Evolutionary conservation across 2,888 invertebrate species (phyloP).

Genomic region (Drosophila pseudotalamancana): DNA sequence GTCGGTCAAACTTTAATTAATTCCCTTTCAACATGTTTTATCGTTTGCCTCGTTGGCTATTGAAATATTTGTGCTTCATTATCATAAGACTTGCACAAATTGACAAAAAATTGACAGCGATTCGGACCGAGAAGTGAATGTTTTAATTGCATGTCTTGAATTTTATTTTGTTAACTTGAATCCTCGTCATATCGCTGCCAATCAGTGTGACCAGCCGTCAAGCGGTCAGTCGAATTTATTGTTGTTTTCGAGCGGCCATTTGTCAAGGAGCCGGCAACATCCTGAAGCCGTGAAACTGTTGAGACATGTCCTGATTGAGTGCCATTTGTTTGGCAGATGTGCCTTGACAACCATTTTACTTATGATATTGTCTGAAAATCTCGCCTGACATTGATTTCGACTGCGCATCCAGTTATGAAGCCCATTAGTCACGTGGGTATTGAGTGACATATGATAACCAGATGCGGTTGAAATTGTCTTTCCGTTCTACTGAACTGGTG

Average conservation of each 20-base stretch:
- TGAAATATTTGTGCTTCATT: conserved; percentile 67
- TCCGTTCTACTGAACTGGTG: conserved; percentile 14
- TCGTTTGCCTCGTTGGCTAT: conserved; percentile 43
- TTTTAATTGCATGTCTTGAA: conserved; percentile 57
- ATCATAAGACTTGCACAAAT: conserved; percentile 55
- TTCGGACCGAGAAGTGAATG: conserved; percentile 18
- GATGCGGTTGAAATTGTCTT: conserved; percentile 44
- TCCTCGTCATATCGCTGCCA: conserved; percentile 3
- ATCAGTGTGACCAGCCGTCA: conserved; percentile 29
- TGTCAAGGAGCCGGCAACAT: conserved; percentile 9
- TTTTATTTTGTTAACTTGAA: conserved; percentile 1
- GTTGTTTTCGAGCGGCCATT: conserved; percentile 22
- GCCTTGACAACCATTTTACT: conserved; percentile 52
- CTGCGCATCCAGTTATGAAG: conserved; percentile 42
- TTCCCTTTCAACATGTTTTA: neutral
- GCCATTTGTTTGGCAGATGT: conserved; percentile 54
- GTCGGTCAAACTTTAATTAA: neutral
- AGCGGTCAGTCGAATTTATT: conserved; percentile 52
- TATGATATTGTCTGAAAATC: conserved; percentile 62
- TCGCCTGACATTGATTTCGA: conserved; percentile 63
- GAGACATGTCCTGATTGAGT: conserved; percentile 57
- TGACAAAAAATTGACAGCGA: conserved; percentile 45
- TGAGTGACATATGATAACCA: conserved; percentile 72
- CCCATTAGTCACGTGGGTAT: conserved; percentile 64
- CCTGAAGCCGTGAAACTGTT: conserved; percentile 12